Conservation (phyloP, 2,113 vertebrate species). For the Lonchura striata region DNA sequence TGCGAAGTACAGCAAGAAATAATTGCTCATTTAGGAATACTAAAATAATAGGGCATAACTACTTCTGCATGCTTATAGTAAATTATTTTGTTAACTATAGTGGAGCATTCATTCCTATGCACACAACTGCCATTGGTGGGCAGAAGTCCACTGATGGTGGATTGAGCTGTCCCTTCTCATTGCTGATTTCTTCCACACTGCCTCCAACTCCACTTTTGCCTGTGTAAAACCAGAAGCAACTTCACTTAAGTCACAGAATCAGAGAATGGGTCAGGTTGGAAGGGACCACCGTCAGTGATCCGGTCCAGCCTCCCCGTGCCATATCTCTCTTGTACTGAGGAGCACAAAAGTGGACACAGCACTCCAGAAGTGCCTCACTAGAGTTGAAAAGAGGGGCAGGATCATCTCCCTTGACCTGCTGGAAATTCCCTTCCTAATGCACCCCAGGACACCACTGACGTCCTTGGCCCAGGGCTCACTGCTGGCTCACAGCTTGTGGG, state of each 20-base stretch:
- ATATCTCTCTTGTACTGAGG: background rate
- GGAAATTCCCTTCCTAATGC: background rate
- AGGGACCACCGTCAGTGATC: fast-evolving
- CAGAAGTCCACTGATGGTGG: background rate
- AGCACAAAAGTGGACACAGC: background rate
- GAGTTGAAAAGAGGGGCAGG: background rate
- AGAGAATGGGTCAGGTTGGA: background rate
- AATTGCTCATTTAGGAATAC: background rate
- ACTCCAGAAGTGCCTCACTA: background rate
- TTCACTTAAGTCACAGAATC: background rate
- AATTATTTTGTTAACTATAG: background rate
- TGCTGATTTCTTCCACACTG: background rate
- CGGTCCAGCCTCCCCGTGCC: background rate
- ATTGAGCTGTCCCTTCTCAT: background rate
- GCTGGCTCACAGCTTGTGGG: background rate
- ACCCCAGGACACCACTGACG: background rate
- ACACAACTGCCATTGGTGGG: background rate
- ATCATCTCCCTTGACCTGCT: background rate
- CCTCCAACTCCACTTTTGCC: background rate
- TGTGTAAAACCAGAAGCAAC: background rate
- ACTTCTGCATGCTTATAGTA: background rate
- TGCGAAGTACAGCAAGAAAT: background rate
- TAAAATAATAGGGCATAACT: background rate
- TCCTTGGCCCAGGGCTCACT: background rate
- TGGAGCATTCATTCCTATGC: background rate